Evolutionary conservation across 2,888 invertebrate species (phyloP), one percentile per base, ranked within the genome.

Genomic region (Petrophora chlorosata): DNA sequence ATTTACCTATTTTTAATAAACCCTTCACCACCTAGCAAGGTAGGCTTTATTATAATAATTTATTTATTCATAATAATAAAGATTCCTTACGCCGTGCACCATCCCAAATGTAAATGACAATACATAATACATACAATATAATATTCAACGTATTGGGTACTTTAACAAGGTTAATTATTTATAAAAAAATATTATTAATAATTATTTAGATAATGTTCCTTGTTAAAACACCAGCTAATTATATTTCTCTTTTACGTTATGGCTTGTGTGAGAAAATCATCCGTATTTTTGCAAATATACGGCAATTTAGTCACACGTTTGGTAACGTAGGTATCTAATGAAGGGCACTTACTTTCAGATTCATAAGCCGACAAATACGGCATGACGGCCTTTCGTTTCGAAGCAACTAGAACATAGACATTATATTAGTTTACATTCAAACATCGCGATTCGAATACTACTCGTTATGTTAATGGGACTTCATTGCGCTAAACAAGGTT

Each of bases 281-380:
- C n/a, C n/a, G n/a, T n/a, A n/a, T n/a, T n/a, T n/a, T n/a, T n/a
- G n/a, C n/a, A n/a, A 5, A 3, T 26, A 4, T 26, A 10, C 9
- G 10, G 12, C 12, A 2, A 1, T 1, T 13, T 28, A 7, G 5
- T 13, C 13, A 0, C 28, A 28, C 28, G 9, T 15, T 9, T 5
- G 9, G 9, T 16, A 30, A 30, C 8, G 15, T 13, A 35, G 0
- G n/a, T 17, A 17, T 12, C 8, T n/a, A 19, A 45, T 10, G 14
- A 33, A 47, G 30, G 47, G 67, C 64, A 87, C 87, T 88, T 85
- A 88, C 87, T 81, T 58, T 85, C 86, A 51, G 69, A 67, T 26
- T 81, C 79, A 65, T 78, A 79, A 52, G 61, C 63, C 43, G 69
- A 57, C 52, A 73, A 52, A 46, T 61, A 47, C 36, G 73, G 59